Evolutionary conservation across 1,140 invertebrate species (phyloP).

Genomic region (Papilio aristodemus): DNA sequence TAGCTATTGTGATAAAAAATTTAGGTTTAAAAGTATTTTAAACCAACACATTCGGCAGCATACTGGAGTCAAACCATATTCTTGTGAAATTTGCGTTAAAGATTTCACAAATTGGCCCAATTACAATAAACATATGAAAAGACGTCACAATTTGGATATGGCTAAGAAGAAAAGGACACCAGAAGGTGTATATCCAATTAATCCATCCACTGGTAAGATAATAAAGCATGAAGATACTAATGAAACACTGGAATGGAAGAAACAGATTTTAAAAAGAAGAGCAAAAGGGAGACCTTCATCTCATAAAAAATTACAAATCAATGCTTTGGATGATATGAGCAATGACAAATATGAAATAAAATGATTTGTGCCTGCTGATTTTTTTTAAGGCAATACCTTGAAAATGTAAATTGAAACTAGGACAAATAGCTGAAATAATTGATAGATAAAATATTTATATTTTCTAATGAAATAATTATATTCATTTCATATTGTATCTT

Average conservation of each 20-base stretch:
- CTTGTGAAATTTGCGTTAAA: slow-evolving; percentile 82
- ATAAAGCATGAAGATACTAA: slow-evolving; percentile 49
- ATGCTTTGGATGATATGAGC: neutral
- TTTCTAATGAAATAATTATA: too few relatives aligned
- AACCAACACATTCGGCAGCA: slow-evolving; percentile 84
- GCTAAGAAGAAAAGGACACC: slow-evolving; percentile 66
- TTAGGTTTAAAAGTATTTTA: slow-evolving; percentile 85
- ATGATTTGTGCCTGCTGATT: neutral
- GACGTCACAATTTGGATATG: slow-evolving; percentile 81
- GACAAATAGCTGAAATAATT: too few relatives aligned
- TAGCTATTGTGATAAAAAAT: slow-evolving; percentile 86
- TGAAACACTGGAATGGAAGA: slow-evolving; percentile 62
- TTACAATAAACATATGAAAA: slow-evolving; percentile 88
- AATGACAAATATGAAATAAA: neutral
- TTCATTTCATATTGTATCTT: too few relatives aligned
- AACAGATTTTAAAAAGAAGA: slow-evolving; percentile 42
- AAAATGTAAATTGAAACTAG: too few relatives aligned
- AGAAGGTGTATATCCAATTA: slow-evolving; percentile 61
- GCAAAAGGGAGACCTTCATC: slow-evolving; percentile 53
- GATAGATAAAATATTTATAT: too few relatives aligned
- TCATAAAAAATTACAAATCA: neutral
- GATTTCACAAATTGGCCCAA: slow-evolving; percentile 89
- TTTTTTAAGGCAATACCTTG: too few relatives aligned
- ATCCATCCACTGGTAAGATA: slow-evolving; percentile 60
- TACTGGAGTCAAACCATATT: slow-evolving; percentile 83